Evolutionary conservation across 2,888 invertebrate genomes (phyloP).

Genomic region (Coelinius sp.): DNA sequence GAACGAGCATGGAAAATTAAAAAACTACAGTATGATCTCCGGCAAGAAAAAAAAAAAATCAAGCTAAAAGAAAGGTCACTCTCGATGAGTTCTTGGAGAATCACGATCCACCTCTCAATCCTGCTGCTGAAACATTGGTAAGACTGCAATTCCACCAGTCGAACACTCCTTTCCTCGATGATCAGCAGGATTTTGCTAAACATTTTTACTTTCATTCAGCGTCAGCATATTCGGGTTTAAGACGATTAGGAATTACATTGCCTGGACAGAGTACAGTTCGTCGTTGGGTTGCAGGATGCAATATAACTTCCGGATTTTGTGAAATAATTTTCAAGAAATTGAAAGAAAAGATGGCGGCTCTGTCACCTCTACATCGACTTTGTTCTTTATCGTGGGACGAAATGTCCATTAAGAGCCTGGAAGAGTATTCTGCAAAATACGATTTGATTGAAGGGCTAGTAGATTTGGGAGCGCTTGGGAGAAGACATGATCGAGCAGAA

Average conservation of each 20-base stretch:
- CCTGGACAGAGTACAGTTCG: constrained; percentile 36
- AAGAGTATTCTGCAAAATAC: constrained; percentile 26
- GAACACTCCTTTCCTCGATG: constrained; percentile 19
- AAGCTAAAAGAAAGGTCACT: neutral
- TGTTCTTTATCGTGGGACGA: constrained; percentile 39
- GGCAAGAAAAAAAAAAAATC: neutral
- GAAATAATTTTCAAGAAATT: constrained; percentile 26
- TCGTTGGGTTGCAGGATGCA: constrained; percentile 42
- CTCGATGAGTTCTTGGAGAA: neutral
- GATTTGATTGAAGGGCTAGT: constrained; percentile 44
- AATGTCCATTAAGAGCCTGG: constrained; percentile 31
- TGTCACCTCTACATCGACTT: constrained; percentile 20
- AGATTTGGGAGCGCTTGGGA: constrained; percentile 34
- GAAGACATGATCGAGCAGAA: constrained; percentile 23
- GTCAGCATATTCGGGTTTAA: constrained; percentile 29
- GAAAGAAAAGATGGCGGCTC: constrained; percentile 8
- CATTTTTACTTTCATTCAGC: constrained; percentile 34
- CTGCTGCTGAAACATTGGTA: constrained; percentile 28
- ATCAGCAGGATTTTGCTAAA: constrained; percentile 30
- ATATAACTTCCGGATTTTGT: constrained; percentile 42
- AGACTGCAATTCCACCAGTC: constrained; percentile 31
- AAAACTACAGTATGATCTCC: neutral
- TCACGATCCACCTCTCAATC: neutral
- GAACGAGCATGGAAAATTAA: neutral
- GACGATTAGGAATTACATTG: constrained; percentile 39